These are phyloP conservation scores for Tachysurus fulvidraco DNA, from an alignment of 2,113 vertebrate species.

Conservation along the genomic window DNA sequence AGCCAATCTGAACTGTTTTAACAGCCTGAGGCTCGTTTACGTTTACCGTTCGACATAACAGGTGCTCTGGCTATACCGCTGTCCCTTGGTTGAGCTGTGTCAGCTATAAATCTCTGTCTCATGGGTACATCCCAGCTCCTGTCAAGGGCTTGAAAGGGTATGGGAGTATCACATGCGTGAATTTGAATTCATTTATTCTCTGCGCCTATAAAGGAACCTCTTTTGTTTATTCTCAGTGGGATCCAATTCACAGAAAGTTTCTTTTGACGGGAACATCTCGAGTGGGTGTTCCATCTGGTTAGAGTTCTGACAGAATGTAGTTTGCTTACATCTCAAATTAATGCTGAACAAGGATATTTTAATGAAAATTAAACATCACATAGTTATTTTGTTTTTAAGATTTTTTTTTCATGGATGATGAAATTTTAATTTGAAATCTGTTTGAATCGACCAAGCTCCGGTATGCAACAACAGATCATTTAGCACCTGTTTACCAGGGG, in stretches of 20 bases:
- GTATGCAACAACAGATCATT: background rate
- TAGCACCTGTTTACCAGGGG: background rate
- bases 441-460: background rate
- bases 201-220: constrained; percentile 7
- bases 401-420: background rate
- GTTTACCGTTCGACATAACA: constrained; percentile 67
- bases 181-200: constrained; percentile 20
- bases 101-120: constrained; percentile 50
- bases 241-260: constrained; percentile 23
- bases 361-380: background rate
- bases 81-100: constrained; percentile 38
- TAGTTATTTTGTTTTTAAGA: background rate
- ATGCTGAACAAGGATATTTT: background rate
- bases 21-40: constrained; percentile 62
- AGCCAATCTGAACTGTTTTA: constrained; percentile 52
- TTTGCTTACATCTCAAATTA: background rate
- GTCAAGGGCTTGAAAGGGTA: constrained; percentile 46
- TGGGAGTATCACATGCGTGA: background rate
- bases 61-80: constrained; percentile 62
- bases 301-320: background rate
- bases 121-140: constrained; percentile 28
- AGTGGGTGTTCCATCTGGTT: constrained; percentile 18
- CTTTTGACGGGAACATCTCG: constrained; percentile 26
- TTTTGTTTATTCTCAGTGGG: constrained; percentile 42
- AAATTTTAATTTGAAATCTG: background rate